phyloP scores from a whole-genome alignment of 2,888 invertebrate species.

The Drosophila nigritarsus region DNA sequence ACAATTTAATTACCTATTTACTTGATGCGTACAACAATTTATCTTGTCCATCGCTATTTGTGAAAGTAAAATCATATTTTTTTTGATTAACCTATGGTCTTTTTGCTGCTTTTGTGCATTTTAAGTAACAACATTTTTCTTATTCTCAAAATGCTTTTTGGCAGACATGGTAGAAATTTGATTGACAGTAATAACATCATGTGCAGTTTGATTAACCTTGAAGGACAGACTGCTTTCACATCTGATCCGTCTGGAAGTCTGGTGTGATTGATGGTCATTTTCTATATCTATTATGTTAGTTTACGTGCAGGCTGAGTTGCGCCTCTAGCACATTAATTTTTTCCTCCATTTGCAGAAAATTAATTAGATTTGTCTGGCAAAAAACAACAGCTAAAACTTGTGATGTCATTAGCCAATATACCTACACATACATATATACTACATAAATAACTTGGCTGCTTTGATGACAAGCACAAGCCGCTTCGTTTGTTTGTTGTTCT shows the following conservation, averaged over 20 bases:
- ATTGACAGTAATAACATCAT: constrained; percentile 1
- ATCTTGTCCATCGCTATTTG: constrained; percentile 12
- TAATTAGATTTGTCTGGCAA: constrained; percentile 48
- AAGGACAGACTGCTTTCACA: neutral
- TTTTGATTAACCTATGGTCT: constrained; percentile 31
- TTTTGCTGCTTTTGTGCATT: neutral
- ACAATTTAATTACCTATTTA: constrained; percentile 58
- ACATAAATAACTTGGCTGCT: constrained; percentile 35
- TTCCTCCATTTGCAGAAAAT: constrained; percentile 29
- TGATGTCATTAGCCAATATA: constrained; percentile 53
- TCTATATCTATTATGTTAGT: neutral
- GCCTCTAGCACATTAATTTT: neutral
- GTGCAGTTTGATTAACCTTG: neutral
- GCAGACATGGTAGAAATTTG: neutral
- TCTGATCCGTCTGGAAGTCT: neutral
- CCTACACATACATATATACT: constrained; percentile 5
- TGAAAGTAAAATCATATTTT: constrained; percentile 21
- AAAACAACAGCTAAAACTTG: constrained; percentile 29
- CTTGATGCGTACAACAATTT: constrained; percentile 40
- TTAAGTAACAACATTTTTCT: neutral
- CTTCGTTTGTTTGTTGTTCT: constrained; percentile 33
- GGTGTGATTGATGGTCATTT: neutral
- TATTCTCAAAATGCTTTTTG: neutral
- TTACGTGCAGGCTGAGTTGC: neutral
- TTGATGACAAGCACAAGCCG: constrained; percentile 51